phyloP scores from a whole-genome alignment of 2,113 vertebrate genomes.

The Talpa occidentalis region DNA sequence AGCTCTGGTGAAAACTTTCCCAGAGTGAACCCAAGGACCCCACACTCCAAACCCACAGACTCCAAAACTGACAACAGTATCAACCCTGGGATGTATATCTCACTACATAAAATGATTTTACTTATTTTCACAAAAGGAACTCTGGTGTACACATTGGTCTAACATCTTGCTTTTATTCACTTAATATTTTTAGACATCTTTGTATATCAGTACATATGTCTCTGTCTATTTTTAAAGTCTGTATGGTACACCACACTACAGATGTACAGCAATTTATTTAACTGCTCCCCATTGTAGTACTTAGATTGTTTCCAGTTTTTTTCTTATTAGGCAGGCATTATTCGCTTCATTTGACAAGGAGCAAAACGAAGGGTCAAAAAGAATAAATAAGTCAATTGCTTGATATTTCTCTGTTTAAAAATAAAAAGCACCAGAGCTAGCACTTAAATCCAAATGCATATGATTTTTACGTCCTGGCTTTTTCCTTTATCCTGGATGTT shows the following conservation, averaged over 20 bases:
- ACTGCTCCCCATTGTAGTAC: not conserved
- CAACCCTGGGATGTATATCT: fast-evolving
- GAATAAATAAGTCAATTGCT: not conserved
- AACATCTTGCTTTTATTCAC: not conserved
- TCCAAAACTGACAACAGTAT: no score
- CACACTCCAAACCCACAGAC: no score
- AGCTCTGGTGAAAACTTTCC: no score
- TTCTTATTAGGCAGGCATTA: not conserved
- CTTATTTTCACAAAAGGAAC: not conserved
- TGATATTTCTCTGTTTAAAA: not conserved
- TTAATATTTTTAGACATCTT: not conserved
- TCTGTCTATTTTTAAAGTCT: slow-evolving; percentile 12
- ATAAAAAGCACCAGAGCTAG: not conserved
- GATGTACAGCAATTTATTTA: not conserved
- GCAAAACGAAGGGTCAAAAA: not conserved
- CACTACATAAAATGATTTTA: not conserved
- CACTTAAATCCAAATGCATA: not conserved
- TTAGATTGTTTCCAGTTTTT: not conserved
- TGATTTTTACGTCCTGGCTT: not conserved
- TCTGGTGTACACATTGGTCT: not conserved
- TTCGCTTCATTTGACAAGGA: not conserved
- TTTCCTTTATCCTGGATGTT: not conserved
- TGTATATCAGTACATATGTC: not conserved
- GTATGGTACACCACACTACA: not conserved
- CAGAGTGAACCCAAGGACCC: no score